A percentile compares a stretch with the other conserved stretches of the same genome.
Evolutionary conservation across 2,797 vertebrate species (phyloP).

Genomic region (Sebastes itinus): DNA sequence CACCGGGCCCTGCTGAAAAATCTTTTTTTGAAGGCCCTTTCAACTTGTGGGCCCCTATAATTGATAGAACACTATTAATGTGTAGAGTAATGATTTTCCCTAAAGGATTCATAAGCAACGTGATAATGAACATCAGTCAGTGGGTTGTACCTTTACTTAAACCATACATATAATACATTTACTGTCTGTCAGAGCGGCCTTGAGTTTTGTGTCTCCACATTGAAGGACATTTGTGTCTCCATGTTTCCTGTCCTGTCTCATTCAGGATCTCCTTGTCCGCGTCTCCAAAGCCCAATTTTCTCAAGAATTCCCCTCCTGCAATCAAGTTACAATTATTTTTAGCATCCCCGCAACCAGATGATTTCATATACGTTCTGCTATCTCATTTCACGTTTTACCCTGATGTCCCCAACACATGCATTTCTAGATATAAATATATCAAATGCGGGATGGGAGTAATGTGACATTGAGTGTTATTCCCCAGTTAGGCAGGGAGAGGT

Average conservation of each 20-base stretch:
- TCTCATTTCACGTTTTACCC: constrained; percentile 53
- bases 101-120: neutral
- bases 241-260: constrained; percentile 41
- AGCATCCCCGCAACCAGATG: constrained; percentile 56
- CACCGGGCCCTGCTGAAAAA: neutral
- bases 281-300: constrained; percentile 52
- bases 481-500: constrained; percentile 57
- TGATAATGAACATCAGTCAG: neutral
- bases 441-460: constrained; percentile 60
- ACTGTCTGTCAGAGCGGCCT: neutral
- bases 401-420: constrained; percentile 56
- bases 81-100: neutral
- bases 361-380: constrained; percentile 62
- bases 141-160: neutral
- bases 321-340: constrained; percentile 74
- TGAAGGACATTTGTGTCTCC: constrained; percentile 60
- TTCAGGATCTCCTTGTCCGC: constrained; percentile 57
- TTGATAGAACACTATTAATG: neutral
- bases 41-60: neutral
- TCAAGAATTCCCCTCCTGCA: constrained; percentile 43
- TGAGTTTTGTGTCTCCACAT: constrained; percentile 34
- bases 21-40: neutral
- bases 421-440: constrained; percentile 67
- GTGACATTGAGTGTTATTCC: constrained; percentile 80
- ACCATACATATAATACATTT: neutral